Evolutionary conservation across 2,888 invertebrate species (phyloP).

Genomic region (Perizoma affinitatum): DNA sequence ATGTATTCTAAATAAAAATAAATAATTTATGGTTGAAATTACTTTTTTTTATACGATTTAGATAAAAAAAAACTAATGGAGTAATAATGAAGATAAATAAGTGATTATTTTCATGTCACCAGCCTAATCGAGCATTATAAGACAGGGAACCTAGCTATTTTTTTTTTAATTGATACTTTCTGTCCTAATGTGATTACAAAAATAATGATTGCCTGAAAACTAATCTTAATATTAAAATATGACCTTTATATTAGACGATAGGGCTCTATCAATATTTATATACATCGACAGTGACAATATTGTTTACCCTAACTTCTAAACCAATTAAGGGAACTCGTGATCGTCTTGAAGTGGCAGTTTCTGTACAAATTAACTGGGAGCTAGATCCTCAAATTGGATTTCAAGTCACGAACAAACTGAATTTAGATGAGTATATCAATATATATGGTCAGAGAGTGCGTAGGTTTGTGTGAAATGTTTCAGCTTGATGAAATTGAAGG

Average conservation of each 20-base stretch:
- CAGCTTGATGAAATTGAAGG: slow-evolving; percentile 56
- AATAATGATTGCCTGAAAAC: too few relatives aligned
- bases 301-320: slow-evolving; percentile 58
- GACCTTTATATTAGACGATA: neutral
- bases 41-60: too few relatives aligned
- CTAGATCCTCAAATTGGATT: slow-evolving; percentile 57
- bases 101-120: too few relatives aligned
- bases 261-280: slow-evolving; percentile 43
- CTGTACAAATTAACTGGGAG: slow-evolving; percentile 66
- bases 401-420: slow-evolving; percentile 71
- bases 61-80: too few relatives aligned
- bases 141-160: too few relatives aligned
- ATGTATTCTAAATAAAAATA: too few relatives aligned
- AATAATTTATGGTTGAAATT: too few relatives aligned
- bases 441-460: slow-evolving; percentile 57
- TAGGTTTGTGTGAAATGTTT: slow-evolving; percentile 51
- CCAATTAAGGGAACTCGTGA: slow-evolving; percentile 63
- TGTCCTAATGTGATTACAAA: too few relatives aligned
- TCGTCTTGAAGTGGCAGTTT: slow-evolving; percentile 64
- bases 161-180: too few relatives aligned
- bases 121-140: too few relatives aligned
- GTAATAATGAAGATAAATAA: too few relatives aligned
- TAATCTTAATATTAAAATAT: too few relatives aligned
- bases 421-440: slow-evolving; percentile 76
- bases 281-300: slow-evolving; percentile 49